A percentile compares a stretch with the other conserved stretches of the same genome.
Conservation (phyloP, 2,888 invertebrate species). For the Volucella bombylans region DNA sequence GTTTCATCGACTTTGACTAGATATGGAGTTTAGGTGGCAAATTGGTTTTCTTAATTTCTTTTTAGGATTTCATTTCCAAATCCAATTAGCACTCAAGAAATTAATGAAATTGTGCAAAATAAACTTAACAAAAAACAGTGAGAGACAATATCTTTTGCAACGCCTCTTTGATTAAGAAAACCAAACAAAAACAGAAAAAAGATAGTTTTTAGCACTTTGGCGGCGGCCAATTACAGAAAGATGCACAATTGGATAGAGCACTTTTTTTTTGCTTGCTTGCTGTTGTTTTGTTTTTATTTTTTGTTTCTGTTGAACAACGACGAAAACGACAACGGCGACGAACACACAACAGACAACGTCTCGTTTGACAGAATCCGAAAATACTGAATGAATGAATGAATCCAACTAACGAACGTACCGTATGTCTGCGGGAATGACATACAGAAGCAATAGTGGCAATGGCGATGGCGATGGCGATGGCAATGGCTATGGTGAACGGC, state of each 20-base stretch:
- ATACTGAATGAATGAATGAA: constrained; percentile 74
- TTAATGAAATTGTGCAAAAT: not conserved
- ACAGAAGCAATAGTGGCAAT: constrained; percentile 56
- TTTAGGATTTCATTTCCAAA: constrained; percentile 65
- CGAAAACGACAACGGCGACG: constrained; percentile 39
- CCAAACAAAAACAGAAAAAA: constrained; percentile 8
- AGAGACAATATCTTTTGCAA: constrained; percentile 51
- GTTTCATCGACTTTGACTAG: constrained; percentile 76
- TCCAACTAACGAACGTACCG: constrained; percentile 72
- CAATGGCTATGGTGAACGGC: not conserved
- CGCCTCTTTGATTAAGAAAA: constrained; percentile 24
- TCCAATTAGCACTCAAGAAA: constrained; percentile 52
- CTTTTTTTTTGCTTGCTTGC: constrained; percentile 32
- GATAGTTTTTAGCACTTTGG: constrained; percentile 55
- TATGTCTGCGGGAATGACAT: constrained; percentile 70
- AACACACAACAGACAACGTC: constrained; percentile 65
- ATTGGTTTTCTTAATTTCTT: constrained; percentile 30
- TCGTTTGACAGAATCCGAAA: constrained; percentile 73
- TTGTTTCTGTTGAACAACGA: constrained; percentile 29
- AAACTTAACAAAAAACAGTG: constrained; percentile 24
- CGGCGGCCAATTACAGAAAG: constrained; percentile 65
- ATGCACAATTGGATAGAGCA: constrained; percentile 58
- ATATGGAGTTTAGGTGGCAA: constrained; percentile 67
- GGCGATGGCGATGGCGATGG: not conserved
- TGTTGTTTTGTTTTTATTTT: constrained; percentile 44